Base-by-base conservation (phyloP, 2,797 vertebrate genomes). In the Rachycentron canadum region DNA sequence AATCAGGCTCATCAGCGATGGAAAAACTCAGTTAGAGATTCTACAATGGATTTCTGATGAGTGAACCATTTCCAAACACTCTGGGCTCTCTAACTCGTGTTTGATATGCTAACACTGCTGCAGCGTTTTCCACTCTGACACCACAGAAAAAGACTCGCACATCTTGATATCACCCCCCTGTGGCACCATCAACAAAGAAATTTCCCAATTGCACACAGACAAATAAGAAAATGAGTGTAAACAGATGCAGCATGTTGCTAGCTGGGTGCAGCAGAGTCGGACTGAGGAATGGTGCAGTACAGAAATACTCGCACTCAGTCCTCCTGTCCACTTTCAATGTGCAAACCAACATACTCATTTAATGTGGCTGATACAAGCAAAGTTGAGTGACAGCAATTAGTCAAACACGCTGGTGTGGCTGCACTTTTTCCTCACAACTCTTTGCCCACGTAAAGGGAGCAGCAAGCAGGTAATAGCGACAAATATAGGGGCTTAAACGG, bases 401-500 rank as follows among this genome's bases (percentile, higher is more conserved):
- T 67, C 53, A 65, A 25, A 60, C 45, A 45, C 59, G 2, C 40
- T 12, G 57, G 62, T 56, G 69, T 9, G 69, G 61, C 52, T 50
- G 14, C 73, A 68, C 71, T 53, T 68, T n/a, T 58, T 43, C 69
- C 56, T 61, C 69, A 16, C 30, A 23, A 66, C 80, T 77, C 82
- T 61, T 55, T 61, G 69, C 55, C 68, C 59, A 50, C 49, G 73
- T 78, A 73, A 79, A 86, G 72, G 55, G 56, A 85, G 79, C 88
- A 73, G 84, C 82, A 67, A 72, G 81, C 69, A 69, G 83, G 91
- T 91, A 91, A 91, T 90, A 86, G 89, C 88, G 71, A 93, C 93
- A 93, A 92, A 94, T 94, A 91, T 84, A 74, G 47, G 76, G 87
- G 86, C 82, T 93, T 92, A 91, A 93, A 90, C 66, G 45, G 78